phyloP scores from a whole-genome alignment of 1,140 invertebrate genomes.

The Achroia grisella region DNA sequence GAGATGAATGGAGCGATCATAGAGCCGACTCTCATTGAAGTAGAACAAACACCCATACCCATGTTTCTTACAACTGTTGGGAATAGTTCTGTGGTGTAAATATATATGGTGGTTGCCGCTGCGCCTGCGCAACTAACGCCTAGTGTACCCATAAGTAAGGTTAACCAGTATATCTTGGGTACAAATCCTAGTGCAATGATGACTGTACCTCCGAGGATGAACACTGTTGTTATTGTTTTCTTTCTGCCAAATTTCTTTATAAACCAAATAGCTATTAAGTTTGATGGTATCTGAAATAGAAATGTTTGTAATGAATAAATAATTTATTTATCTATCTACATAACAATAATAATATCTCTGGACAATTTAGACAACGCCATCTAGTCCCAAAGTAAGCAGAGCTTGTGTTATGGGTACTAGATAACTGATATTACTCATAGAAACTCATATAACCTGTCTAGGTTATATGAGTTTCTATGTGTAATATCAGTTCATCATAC shows the following conservation, averaged over 20 bases:
- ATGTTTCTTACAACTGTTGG: constrained; percentile 81
- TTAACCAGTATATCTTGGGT: constrained; percentile 35
- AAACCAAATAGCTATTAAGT: constrained; percentile 41
- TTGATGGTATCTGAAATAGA: constrained; percentile 46
- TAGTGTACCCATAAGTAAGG: constrained; percentile 47
- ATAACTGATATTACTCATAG: no score
- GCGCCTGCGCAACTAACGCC: constrained; percentile 80
- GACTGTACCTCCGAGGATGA: constrained; percentile 34
- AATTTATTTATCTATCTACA: no score
- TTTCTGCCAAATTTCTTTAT: constrained; percentile 41
- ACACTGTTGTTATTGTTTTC: constrained; percentile 25
- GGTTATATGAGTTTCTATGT: no score
- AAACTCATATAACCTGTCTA: no score
- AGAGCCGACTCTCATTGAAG: constrained; percentile 79
- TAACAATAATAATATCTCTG: no score
- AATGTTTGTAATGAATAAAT: background rate
- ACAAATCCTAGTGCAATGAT: constrained; percentile 36
- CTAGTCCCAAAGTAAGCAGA: no score
- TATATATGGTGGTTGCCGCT: constrained; percentile 78
- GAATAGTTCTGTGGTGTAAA: constrained; percentile 80
- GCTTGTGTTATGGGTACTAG: no score
- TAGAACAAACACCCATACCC: constrained; percentile 78
- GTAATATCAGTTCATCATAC: no score
- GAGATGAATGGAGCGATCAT: constrained; percentile 79
- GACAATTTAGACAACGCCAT: no score